These are phyloP conservation scores for Stichopus chloronotus DNA, from an alignment of 35 echinoderm and acorn worm species.

Conservation along the genomic window DNA sequence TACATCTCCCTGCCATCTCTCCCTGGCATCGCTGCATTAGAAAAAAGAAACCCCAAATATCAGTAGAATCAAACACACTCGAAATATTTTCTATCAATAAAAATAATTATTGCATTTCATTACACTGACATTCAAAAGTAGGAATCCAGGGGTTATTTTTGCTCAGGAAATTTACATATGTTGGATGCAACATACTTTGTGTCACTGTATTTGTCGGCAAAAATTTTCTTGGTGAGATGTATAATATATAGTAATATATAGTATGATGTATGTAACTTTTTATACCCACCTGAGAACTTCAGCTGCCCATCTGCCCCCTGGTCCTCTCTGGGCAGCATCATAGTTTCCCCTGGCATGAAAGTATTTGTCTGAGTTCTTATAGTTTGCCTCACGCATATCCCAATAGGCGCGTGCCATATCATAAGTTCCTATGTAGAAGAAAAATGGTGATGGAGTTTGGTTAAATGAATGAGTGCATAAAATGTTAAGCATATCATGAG, in stretches of 20 bases:
- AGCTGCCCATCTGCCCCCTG: slow-evolving; percentile 63
- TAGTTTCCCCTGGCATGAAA: slow-evolving; percentile 64
- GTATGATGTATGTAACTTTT: not conserved
- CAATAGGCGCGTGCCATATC: not conserved
- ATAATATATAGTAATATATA: not conserved
- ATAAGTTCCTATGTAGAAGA: slow-evolving; percentile 40
- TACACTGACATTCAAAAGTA: slow-evolving; percentile 16
- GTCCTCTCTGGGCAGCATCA: slow-evolving; percentile 56
- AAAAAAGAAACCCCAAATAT: slow-evolving; percentile 26
- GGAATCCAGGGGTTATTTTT: slow-evolving; percentile 13
- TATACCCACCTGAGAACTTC: slow-evolving; percentile 56
- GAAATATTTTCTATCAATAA: slow-evolving; percentile 44
- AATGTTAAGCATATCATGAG: slow-evolving; percentile 18
- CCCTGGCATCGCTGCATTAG: slow-evolving; percentile 41
- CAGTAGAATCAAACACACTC: not conserved
- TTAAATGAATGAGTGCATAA: slow-evolving; percentile 14
- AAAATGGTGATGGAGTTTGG: slow-evolving; percentile 20
- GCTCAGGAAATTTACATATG: slow-evolving; percentile 11
- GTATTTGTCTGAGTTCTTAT: slow-evolving; percentile 41
- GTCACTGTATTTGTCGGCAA: slow-evolving; percentile 26
- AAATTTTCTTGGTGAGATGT: not conserved
- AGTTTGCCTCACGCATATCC: slow-evolving; percentile 51
- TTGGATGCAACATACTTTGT: not conserved
- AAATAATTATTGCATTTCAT: not conserved
- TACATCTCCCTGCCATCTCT: not conserved